Conservation (phyloP, 2,888 invertebrate genomes). For the Xestia rhomboidea region DNA sequence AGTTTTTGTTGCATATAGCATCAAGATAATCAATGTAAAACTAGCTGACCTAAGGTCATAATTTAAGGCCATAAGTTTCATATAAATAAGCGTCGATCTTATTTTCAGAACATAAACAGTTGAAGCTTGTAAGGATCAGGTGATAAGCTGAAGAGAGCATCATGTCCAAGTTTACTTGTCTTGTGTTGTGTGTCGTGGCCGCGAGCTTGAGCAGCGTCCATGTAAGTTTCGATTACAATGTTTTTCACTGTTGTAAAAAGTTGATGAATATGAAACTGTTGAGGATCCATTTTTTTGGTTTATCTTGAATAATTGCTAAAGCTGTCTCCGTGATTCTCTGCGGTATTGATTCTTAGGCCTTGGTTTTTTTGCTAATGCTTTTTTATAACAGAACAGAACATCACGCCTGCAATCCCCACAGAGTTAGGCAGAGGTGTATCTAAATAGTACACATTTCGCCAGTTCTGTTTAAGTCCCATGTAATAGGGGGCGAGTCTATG, state of each 20-base stretch:
- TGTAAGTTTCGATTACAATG: slow-evolving; percentile 29
- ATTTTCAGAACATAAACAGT: slow-evolving; percentile 17
- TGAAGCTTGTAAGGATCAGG: slow-evolving; percentile 21
- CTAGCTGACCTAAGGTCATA: background rate
- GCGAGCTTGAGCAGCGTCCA: slow-evolving; percentile 25
- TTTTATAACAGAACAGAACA: too few species aligned
- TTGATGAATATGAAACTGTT: background rate
- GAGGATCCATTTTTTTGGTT: background rate
- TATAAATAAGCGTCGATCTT: slow-evolving; percentile 29
- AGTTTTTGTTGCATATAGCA: slow-evolving; percentile 9
- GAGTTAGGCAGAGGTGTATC: too few species aligned
- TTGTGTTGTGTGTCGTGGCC: slow-evolving; percentile 40
- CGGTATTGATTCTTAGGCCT: background rate
- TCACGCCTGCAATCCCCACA: too few species aligned
- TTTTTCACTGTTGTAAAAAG: background rate
- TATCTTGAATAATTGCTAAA: background rate
- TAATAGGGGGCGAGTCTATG: too few species aligned
- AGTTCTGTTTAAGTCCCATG: too few species aligned
- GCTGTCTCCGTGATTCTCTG: background rate
- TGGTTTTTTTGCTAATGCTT: background rate
- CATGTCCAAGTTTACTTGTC: slow-evolving; percentile 42
- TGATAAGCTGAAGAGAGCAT: slow-evolving; percentile 12
- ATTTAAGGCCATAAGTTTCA: slow-evolving; percentile 1
- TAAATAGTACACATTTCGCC: too few species aligned
- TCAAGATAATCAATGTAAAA: background rate